These are phyloP conservation scores for Toxotes lorentzi DNA, from an alignment of 2,797 vertebrate genomes.

Conservation along the genomic window DNA sequence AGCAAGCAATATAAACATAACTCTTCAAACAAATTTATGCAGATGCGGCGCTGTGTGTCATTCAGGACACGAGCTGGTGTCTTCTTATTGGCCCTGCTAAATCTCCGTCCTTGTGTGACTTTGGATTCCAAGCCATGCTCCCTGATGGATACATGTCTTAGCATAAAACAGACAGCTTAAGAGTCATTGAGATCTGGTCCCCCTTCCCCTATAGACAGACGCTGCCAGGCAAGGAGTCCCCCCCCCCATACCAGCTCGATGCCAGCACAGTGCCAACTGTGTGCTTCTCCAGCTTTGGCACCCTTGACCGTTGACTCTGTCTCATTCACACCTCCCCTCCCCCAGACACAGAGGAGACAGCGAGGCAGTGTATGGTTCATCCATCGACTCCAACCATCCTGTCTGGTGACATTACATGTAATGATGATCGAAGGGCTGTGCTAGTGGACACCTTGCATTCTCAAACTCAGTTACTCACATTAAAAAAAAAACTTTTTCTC, in stretches of 20 bases:
- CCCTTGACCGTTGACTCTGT: constrained; percentile 66
- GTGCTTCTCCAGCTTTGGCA: constrained; percentile 67
- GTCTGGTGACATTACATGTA: constrained; percentile 37
- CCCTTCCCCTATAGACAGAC: constrained; percentile 56
- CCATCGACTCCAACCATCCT: constrained; percentile 7
- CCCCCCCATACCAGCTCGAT: neutral
- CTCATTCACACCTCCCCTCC: constrained; percentile 63
- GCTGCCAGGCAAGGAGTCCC: constrained; percentile 48
- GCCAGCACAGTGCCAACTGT: constrained; percentile 49
- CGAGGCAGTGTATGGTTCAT: constrained; percentile 27
- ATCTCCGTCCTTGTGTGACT: constrained; percentile 81
- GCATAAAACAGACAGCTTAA: constrained; percentile 78
- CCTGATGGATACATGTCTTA: constrained; percentile 81
- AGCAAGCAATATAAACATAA: constrained; percentile 23
- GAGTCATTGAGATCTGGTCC: constrained; percentile 72
- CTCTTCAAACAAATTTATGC: constrained; percentile 41
- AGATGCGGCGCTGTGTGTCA: constrained; percentile 36
- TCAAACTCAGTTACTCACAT: constrained; percentile 30
- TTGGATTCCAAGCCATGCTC: constrained; percentile 74
- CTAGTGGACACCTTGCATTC: constrained; percentile 3
- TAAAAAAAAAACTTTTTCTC: neutral
- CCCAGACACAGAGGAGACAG: constrained; percentile 37
- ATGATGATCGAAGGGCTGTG: constrained; percentile 4
- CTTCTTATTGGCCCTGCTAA: constrained; percentile 56
- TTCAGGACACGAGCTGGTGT: constrained; percentile 33